Evolutionary conservation across 1,140 invertebrate species (phyloP), one percentile per base, ranked within the genome.

Genomic region (Pteromalus puparum): DNA sequence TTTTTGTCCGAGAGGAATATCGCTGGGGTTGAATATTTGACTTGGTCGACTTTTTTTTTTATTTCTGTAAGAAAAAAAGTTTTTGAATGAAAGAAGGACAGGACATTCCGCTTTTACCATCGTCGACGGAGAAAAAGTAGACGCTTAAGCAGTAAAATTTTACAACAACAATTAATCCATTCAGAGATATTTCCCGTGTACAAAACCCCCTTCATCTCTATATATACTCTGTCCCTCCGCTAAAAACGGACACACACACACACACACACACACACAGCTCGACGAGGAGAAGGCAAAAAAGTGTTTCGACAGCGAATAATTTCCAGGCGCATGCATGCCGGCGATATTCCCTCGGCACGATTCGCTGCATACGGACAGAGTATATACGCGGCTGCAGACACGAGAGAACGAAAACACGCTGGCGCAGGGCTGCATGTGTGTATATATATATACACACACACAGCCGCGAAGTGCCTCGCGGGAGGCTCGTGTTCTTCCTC

Each of bases 261-360:
- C 30, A 48, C 15, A 21, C 48, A 68, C 65, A 5, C 30, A 6
- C 30, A 5, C 30, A 5, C 30, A 5, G 30, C 30, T 34, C 30
- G 30, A 24, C 65, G 38, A 1, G 26, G n/a, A n/a, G n/a, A n/a
- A 30, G 7, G 67, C 18, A 70, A 80, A 38, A 73, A 75, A 82
- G 74, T 2, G 21, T 46, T 82, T 82, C 46, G 28, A 82, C 34
- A 48, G 61, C n/a, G 73, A 76, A 82, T 82, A 30, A 82, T 76
- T 82, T 82, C 65, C 61, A 30, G 9, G 26, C 65, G 38, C 53
- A 24, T 34, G 12, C 68, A 9, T 10, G 21, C 67, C n/a, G 24
- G 26, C 26, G 18, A 70, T 61, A 61, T 21, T n/a, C 53, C 53
- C 21, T 61, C 53, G 18, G 21, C 53, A 61, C 53, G 53, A n/a